Evolutionary conservation across 1,140 invertebrate genomes (phyloP).

Genomic region (Musca domestica): DNA sequence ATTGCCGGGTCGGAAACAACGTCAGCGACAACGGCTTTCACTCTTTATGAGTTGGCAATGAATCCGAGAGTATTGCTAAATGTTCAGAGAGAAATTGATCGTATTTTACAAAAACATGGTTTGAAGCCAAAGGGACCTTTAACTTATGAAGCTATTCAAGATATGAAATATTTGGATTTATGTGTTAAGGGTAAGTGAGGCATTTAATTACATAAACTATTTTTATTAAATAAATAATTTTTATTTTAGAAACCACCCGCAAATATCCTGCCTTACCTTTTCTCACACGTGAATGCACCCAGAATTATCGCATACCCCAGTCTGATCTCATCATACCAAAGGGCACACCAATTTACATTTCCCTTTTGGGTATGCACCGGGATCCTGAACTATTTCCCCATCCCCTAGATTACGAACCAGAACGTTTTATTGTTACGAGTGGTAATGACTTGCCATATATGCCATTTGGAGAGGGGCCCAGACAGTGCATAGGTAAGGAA

Average conservation of each 20-base stretch:
- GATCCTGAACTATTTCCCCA: conserved; percentile 63
- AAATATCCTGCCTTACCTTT: conserved; percentile 62
- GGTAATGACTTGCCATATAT: conserved; percentile 56
- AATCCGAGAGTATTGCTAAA: conserved; percentile 61
- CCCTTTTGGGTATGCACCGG: conserved; percentile 52
- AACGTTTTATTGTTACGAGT: conserved; percentile 59
- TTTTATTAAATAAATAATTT: neutral
- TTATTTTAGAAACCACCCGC: conserved; percentile 57
- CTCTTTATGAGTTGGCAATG: conserved; percentile 60
- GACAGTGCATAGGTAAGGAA: conserved; percentile 52
- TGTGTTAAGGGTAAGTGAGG: conserved; percentile 45
- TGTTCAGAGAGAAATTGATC: conserved; percentile 59
- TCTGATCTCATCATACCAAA: conserved; percentile 53
- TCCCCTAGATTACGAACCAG: conserved; percentile 65
- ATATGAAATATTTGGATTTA: conserved; percentile 61
- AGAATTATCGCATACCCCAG: conserved; percentile 52
- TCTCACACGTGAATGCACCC: conserved; percentile 54
- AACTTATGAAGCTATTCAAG: conserved; percentile 58
- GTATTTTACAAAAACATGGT: conserved; percentile 51
- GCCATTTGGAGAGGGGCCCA: conserved; percentile 68
- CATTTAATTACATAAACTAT: neutral
- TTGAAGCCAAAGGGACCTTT: conserved; percentile 42
- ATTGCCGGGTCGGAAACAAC: conserved; percentile 74
- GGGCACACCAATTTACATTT: conserved; percentile 54
- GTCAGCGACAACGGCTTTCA: conserved; percentile 61